These are phyloP conservation scores for Drosophila jambulina DNA, from an alignment of 1,140 invertebrate genomes.

Conservation along the genomic window DNA sequence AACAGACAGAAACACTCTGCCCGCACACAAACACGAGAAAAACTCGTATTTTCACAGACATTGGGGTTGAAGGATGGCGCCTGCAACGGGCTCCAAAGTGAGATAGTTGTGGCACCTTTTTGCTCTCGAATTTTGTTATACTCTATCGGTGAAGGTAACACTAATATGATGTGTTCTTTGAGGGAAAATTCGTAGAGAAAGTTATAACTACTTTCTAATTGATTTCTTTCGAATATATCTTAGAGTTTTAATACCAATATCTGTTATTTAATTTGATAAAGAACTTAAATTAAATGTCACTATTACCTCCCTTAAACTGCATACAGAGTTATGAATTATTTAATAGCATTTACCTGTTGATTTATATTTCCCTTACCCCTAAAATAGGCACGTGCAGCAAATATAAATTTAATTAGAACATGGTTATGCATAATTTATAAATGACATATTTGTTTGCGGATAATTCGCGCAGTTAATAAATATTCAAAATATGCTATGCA, in stretches of 20 bases:
- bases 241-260: not conserved
- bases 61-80: slow-evolving; percentile 38
- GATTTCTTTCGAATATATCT: not conserved
- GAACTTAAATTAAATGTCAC: not conserved
- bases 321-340: not conserved
- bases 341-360: not conserved
- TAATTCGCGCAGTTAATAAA: not conserved
- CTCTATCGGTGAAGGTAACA: slow-evolving; percentile 3
- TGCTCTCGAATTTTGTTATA: slow-evolving; percentile 13
- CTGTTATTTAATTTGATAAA: too few species aligned
- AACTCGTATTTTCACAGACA: slow-evolving; percentile 21
- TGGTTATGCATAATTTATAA: slow-evolving; percentile 9
- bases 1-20: slow-evolving; percentile 48
- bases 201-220: not conserved
- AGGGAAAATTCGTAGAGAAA: not conserved
- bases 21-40: slow-evolving; percentile 24
- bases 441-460: not conserved
- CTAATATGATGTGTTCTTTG: not conserved
- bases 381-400: not conserved
- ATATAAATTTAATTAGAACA: not conserved
- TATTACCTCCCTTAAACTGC: not conserved
- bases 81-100: slow-evolving; percentile 28
- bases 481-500: slow-evolving; percentile 9
- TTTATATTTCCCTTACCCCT: too few species aligned
- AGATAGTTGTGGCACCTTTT: slow-evolving; percentile 27